Percentiles rank a stretch among this genome's conserved stretches.
phyloP scores from a whole-genome alignment of 64 coral and sea anemone genomes.

The Montipora foliosa region DNA sequence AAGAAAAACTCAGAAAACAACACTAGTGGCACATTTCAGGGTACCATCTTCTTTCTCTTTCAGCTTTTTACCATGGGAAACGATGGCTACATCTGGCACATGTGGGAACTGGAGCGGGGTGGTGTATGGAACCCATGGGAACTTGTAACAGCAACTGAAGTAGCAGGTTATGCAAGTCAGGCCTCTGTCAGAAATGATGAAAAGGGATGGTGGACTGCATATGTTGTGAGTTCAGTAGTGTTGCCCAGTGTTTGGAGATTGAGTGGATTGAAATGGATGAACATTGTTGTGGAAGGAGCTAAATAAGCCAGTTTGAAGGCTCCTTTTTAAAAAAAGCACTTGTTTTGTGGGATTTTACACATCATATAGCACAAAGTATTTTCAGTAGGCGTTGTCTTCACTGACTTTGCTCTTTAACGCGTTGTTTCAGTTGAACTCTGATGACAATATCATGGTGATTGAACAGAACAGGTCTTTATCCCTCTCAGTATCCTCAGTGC shows the following conservation, averaged over 20 bases:
- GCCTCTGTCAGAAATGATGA: slow-evolving; percentile 80
- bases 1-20: too few relatives aligned
- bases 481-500: slow-evolving; percentile 47
- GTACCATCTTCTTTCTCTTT: neutral
- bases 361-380: too few relatives aligned
- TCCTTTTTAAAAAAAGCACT: too few relatives aligned
- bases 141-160: slow-evolving; percentile 37
- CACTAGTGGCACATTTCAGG: too few relatives aligned
- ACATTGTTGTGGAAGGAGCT: too few relatives aligned
- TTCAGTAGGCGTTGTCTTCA: too few relatives aligned
- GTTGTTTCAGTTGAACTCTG: slow-evolving; percentile 54
- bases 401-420: too few relatives aligned
- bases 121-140: slow-evolving; percentile 79
- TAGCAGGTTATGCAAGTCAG: slow-evolving; percentile 58
- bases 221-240: slow-evolving; percentile 73
- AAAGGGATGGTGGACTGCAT: slow-evolving; percentile 95
- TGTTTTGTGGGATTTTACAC: too few relatives aligned
- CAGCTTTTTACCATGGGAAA: slow-evolving; percentile 83
- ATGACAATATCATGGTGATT: slow-evolving; percentile 66
- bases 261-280: too few relatives aligned
- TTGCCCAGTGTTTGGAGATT: neutral
- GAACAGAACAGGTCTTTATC: slow-evolving; percentile 78
- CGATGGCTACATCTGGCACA: slow-evolving; percentile 80
- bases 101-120: slow-evolving; percentile 79
- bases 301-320: too few relatives aligned